Percentiles rank a stretch among this genome's conserved stretches.
Conservation (phyloP, 2,113 vertebrate genomes). For the Tamias sibiricus region DNA sequence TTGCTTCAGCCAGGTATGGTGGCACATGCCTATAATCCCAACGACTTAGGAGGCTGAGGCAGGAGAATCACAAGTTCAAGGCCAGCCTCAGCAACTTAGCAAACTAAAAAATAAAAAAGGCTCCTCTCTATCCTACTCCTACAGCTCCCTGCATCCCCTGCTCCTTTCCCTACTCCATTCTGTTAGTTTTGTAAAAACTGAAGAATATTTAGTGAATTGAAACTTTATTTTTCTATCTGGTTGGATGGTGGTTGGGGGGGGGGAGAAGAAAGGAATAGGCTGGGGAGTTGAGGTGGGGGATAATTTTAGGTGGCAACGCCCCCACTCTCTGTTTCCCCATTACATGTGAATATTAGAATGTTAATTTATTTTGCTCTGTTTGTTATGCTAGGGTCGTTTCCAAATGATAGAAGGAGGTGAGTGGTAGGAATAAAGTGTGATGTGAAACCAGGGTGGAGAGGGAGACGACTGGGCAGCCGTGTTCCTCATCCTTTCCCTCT, state of each 20-base stretch:
- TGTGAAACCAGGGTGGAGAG: slow-evolving; percentile 54
- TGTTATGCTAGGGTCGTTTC: background rate
- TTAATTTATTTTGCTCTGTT: slow-evolving; percentile 79
- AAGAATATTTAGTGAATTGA: slow-evolving; percentile 86
- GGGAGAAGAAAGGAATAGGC: slow-evolving; percentile 77
- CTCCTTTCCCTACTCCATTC: slow-evolving; percentile 71
- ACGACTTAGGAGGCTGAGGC: too few relatives aligned
- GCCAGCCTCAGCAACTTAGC: too few relatives aligned
- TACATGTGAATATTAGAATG: slow-evolving; percentile 35
- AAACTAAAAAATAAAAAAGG: too few relatives aligned
- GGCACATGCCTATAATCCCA: too few relatives aligned
- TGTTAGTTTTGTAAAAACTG: slow-evolving; percentile 90
- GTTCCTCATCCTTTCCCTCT: too few relatives aligned
- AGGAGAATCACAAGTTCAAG: too few relatives aligned
- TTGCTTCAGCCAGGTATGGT: too few relatives aligned
- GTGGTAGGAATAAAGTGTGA: slow-evolving; percentile 3
- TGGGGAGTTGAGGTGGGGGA: slow-evolving; percentile 29
- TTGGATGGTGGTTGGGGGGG: too few relatives aligned
- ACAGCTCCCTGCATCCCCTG: slow-evolving; percentile 52
- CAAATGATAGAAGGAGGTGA: slow-evolving; percentile 14
- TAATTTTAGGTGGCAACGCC: slow-evolving; percentile 27
- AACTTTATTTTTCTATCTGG: slow-evolving; percentile 91
- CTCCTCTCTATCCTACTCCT: slow-evolving; percentile 53
- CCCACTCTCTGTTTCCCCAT: background rate
- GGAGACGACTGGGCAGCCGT: slow-evolving; percentile 25